A percentile compares a stretch with the other conserved stretches of the same genome.
Conservation (phyloP, 2,113 vertebrate species). For the Danio rerio region GRCz12tu NC_133185.1:38147501-38148000, state of each 20-base stretch:
- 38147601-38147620: constrained; percentile 56
- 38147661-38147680: constrained; percentile 46
- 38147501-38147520: constrained; percentile 13
- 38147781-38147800: not conserved
- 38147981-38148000: not conserved
- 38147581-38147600: constrained; percentile 54
- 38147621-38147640: constrained; percentile 50
- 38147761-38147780: not conserved
- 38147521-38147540: constrained; percentile 22
- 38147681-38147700: constrained; percentile 42
- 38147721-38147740: constrained; percentile 1
- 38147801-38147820: not conserved
- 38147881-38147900: no score
- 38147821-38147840: not conserved
- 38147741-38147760: not conserved
- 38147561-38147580: constrained; percentile 56
- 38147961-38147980: not conserved
- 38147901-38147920: not conserved
- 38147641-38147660: constrained; percentile 52
- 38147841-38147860: not conserved
- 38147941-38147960: not conserved
- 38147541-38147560: constrained; percentile 41
- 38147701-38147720: constrained; percentile 32
- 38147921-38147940: not conserved
- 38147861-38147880: not conserved